Percentiles rank a stretch among this genome's conserved stretches.
These are phyloP conservation scores for Embidobia sp. DNA, from an alignment of 2,888 invertebrate species.

Conservation along the genomic window DNA sequence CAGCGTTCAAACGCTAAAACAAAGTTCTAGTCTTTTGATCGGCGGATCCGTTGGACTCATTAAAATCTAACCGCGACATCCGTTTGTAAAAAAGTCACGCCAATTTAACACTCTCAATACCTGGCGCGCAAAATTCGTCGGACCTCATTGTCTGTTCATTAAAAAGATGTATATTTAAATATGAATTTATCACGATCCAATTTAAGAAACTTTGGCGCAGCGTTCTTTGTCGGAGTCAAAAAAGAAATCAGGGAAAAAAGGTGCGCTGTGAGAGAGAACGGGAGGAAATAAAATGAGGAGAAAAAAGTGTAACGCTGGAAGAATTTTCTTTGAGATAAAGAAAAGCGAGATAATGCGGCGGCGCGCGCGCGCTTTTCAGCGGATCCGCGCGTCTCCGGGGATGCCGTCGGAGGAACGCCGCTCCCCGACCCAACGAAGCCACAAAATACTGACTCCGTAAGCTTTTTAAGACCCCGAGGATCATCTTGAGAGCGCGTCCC, in stretches of 20 bases:
- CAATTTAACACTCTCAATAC: slow-evolving; percentile 31
- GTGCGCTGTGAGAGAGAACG: slow-evolving; percentile 12
- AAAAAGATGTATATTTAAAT: slow-evolving; percentile 49
- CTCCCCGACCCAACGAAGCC: slow-evolving; percentile 46
- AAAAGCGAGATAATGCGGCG: slow-evolving; percentile 61
- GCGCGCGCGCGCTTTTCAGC: slow-evolving; percentile 62
- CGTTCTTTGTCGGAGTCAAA: slow-evolving; percentile 45
- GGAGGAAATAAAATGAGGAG: slow-evolving; percentile 28
- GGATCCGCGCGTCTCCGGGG: slow-evolving; percentile 59
- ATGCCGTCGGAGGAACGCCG: slow-evolving; percentile 46
- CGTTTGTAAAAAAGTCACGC: slow-evolving; percentile 9
- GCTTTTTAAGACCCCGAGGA: slow-evolving; percentile 61
- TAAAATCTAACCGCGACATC: slow-evolving; percentile 11
- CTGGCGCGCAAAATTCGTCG: not conserved
- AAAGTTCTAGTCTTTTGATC: no score
- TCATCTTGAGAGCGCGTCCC: slow-evolving; percentile 62
- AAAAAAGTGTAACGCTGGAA: slow-evolving; percentile 42
- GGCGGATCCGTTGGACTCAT: no score
- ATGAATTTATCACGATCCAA: slow-evolving; percentile 55
- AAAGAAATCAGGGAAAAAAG: slow-evolving; percentile 20
- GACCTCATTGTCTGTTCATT: slow-evolving; percentile 23
- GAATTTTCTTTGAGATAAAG: slow-evolving; percentile 65
- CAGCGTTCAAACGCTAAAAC: no score
- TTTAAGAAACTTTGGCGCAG: slow-evolving; percentile 49
- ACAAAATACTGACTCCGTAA: slow-evolving; percentile 63